Base-by-base conservation (phyloP, 2,888 invertebrate genomes). In the Ceraclea dissimilis region DNA sequence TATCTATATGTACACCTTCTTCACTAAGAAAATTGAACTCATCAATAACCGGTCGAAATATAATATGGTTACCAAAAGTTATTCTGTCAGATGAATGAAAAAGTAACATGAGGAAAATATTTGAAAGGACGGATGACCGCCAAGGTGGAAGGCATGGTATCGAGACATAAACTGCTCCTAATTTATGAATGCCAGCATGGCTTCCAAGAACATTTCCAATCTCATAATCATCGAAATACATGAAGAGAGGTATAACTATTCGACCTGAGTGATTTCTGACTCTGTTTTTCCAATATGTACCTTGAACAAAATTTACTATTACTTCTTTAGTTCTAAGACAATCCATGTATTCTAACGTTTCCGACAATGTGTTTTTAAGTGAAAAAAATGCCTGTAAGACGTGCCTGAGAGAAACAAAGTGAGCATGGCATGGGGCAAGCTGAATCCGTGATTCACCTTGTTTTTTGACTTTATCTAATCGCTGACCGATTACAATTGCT, bases 121-220 rank as follows among this genome's bases (percentile, higher is more conserved):
- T 44, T 11, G 8, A 8, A 8, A 44, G 16, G 6, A 8, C 16
- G n/a, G 11, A 13, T 11, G 13, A 44, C 6, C 16, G 16, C 11
- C 11, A 8, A 5, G 44, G 44, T 13, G 44, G 44, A 17, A 44
- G 8, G 6, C 11, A 13, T 8, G 17, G 11, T 11, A 44, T 17
- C 16, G 44, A 44, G 8, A 16, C 8, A 44, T 44, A 44, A 44
- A 44, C 44, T 13, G 44, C 17, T 11, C 44, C 44, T 6, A 44
- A 16, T 44, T 44, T 44, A 16, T 44, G 8, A 16, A 13, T 44
- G n/a, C 44, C 44, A 13, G 44, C 44, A 13, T 16, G 44, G 17
- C 44, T 44, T 44, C 44, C 44, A 44, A 44, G 44, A 44, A 16
- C 44, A 44, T 44, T 44, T 8, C 44, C 44, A 44, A 16, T 44